Evolutionary conservation across 2,113 vertebrate genomes (phyloP).

Genomic region (Cyanocitta stelleri): DNA sequence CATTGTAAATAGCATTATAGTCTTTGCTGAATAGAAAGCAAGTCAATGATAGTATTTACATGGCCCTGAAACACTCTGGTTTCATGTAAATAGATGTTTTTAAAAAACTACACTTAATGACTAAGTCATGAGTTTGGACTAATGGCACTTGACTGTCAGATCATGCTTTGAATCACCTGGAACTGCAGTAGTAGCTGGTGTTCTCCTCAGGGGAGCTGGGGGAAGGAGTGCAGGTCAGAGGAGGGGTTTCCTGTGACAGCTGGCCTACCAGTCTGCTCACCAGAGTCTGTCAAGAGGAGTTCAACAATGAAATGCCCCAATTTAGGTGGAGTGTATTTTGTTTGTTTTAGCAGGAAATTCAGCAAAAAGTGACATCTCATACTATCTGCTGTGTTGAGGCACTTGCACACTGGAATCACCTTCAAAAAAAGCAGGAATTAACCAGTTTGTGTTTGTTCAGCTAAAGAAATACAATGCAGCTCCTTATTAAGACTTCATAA

Average conservation of each 20-base stretch:
- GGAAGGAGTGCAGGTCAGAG: background rate
- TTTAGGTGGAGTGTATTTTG: background rate
- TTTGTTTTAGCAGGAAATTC: background rate
- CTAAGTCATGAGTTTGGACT: background rate
- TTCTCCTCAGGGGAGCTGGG: background rate
- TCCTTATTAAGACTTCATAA: background rate
- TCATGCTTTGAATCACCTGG: background rate
- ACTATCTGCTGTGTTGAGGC: background rate
- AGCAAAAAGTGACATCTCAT: background rate
- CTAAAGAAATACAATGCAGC: background rate
- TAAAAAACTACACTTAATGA: background rate
- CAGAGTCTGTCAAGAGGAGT: background rate
- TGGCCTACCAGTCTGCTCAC: background rate
- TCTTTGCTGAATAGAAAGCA: background rate
- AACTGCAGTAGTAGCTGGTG: background rate
- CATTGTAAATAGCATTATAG: fast-evolving
- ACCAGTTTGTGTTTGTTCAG: background rate
- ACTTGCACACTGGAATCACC: background rate
- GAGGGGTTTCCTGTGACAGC: background rate
- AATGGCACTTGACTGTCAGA: background rate
- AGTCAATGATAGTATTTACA: background rate
- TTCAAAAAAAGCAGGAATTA: background rate
- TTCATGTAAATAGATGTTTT: background rate
- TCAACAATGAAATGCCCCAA: background rate
- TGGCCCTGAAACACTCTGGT: background rate